Percentiles rank a stretch among this genome's conserved stretches.
These are phyloP conservation scores for Tetanocera ferruginea DNA, from an alignment of 2,888 invertebrate species.

Conservation along the genomic window DNA sequence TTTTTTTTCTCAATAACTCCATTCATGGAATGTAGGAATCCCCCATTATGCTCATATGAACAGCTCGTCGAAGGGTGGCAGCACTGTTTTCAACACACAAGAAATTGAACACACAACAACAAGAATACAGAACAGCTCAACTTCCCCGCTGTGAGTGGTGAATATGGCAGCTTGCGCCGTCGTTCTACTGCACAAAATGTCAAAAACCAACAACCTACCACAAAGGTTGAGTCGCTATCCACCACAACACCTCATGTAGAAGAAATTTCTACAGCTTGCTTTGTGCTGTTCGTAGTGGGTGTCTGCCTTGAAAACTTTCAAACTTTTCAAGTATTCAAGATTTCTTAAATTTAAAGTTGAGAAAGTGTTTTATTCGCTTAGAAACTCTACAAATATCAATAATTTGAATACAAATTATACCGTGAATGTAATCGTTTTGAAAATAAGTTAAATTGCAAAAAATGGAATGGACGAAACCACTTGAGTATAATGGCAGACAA, in stretches of 20 bases:
- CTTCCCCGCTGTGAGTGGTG: not conserved
- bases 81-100: not conserved
- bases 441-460: not conserved
- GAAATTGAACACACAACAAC: not conserved
- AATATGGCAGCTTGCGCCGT: not conserved
- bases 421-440: not conserved
- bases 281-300: not conserved
- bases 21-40: too few relatives aligned
- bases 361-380: not conserved
- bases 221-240: not conserved
- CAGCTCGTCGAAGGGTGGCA: too few relatives aligned
- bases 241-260: not conserved
- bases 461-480: constrained; percentile 22
- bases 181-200: too few relatives aligned
- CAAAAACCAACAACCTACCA: not conserved
- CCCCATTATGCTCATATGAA: too few relatives aligned
- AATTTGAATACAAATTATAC: not conserved
- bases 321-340: not conserved
- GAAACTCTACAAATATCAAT: not conserved
- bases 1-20: too few relatives aligned
- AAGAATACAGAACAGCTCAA: not conserved
- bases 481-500: constrained; percentile 18
- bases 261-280: constrained; percentile 1
- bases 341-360: not conserved
- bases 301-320: constrained; percentile 16